phyloP scores from a whole-genome alignment of 2,888 invertebrate genomes.

The Nipponacmea schrenckii region DNA sequence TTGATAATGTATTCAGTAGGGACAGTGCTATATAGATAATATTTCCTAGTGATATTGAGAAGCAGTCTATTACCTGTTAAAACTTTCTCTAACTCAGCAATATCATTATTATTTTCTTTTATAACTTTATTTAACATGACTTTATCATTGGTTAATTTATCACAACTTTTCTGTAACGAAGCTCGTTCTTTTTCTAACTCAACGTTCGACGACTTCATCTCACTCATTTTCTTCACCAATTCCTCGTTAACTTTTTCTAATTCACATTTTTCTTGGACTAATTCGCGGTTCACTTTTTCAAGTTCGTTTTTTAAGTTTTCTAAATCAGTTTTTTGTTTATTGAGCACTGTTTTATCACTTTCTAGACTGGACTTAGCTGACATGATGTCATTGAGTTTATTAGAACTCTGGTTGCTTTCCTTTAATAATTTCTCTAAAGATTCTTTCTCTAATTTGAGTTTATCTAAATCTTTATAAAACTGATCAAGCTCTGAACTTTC shows the following conservation, averaged over 20 bases:
- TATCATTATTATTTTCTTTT: constrained; percentile 43
- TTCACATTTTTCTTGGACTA: constrained; percentile 35
- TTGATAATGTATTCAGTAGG: too few species aligned
- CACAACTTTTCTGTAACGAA: constrained; percentile 20
- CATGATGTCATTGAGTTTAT: background rate
- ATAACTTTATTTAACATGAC: constrained; percentile 29
- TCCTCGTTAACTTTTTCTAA: constrained; percentile 33
- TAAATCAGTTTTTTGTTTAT: background rate
- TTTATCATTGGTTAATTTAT: constrained; percentile 35
- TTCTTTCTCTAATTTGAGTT: background rate
- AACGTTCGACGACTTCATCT: constrained; percentile 4
- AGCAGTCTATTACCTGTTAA: constrained; percentile 35
- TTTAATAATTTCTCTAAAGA: background rate
- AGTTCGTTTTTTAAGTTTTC: constrained; percentile 16
- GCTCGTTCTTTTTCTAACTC: constrained; percentile 15
- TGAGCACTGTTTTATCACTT: background rate
- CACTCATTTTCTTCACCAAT: background rate
- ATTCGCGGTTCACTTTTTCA: constrained; percentile 24
- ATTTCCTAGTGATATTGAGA: too few species aligned
- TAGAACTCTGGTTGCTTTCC: background rate
- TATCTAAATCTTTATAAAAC: background rate
- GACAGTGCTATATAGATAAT: too few species aligned
- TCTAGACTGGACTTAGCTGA: background rate
- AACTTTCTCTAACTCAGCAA: constrained; percentile 44
- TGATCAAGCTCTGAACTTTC: background rate